Conservation (phyloP, 2,113 vertebrate genomes). For the Elaphurus davidianus region DNA sequence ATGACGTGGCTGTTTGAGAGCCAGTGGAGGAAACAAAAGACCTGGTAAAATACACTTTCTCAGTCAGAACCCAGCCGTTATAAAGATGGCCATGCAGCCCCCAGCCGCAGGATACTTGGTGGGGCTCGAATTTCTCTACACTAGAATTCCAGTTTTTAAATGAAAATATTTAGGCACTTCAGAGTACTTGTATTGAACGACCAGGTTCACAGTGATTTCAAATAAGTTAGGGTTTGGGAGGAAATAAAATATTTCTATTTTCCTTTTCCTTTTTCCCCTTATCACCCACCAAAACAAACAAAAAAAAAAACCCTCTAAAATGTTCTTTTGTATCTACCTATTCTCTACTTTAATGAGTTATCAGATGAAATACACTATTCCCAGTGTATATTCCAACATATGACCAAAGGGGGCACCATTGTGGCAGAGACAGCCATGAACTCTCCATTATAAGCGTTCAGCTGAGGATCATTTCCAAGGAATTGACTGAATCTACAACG, state of each 20-base stretch:
- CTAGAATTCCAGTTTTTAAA: conserved; percentile 53
- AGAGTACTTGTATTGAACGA: conserved; percentile 70
- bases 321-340: conserved; percentile 65
- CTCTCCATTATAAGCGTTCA: neutral
- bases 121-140: neutral
- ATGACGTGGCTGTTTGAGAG: neutral
- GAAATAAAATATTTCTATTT: neutral
- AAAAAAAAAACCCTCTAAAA: conserved; percentile 49
- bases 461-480: neutral
- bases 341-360: conserved; percentile 49
- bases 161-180: conserved; percentile 70
- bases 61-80: neutral
- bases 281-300: neutral
- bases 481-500: neutral
- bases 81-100: neutral
- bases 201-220: conserved; percentile 63
- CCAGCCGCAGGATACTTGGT: conserved; percentile 13
- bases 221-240: neutral
- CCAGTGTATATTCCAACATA: neutral
- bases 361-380: conserved; percentile 21
- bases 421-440: neutral
- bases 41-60: neutral
- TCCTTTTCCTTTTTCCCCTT: neutral
- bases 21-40: neutral
- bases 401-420: neutral